Conservation (phyloP, 2,888 invertebrate genomes). For the Drosophila maculinotata region DNA sequence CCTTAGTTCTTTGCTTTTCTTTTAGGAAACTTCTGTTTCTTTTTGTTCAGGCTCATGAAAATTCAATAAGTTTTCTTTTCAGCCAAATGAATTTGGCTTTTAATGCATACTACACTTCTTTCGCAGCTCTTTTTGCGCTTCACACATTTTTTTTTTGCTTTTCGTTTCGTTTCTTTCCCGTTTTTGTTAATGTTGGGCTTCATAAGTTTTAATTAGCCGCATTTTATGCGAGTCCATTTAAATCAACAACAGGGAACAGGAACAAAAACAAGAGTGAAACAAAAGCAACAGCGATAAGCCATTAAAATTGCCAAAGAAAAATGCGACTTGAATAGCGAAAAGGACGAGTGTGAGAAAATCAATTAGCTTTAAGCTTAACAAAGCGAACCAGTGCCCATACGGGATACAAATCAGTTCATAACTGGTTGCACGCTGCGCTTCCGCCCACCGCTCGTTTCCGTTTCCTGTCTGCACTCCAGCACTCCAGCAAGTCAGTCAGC, state of each 20-base stretch:
- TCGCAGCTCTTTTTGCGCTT: constrained; percentile 21
- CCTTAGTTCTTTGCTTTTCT: constrained; percentile 5
- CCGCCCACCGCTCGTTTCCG: constrained; percentile 64
- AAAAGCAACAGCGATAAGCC: constrained; percentile 19
- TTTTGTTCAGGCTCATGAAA: constrained; percentile 60
- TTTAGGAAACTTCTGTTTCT: constrained; percentile 22
- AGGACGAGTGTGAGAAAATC: constrained; percentile 60
- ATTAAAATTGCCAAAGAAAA: constrained; percentile 25
- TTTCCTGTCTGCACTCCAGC: constrained; percentile 37
- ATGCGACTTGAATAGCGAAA: constrained; percentile 14
- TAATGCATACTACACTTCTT: constrained; percentile 33
- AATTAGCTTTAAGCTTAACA: constrained; percentile 56
- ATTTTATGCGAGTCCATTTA: constrained; percentile 74
- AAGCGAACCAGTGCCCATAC: constrained; percentile 16
- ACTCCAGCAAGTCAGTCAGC: constrained; percentile 9
- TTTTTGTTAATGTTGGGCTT: constrained; percentile 32
- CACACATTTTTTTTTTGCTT: constrained; percentile 24
- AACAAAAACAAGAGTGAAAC: constrained; percentile 6
- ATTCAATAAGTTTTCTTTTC: constrained; percentile 65
- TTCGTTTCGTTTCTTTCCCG: constrained; percentile 7
- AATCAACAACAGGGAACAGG: constrained; percentile 41
- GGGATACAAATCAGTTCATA: constrained; percentile 43
- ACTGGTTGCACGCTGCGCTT: constrained; percentile 54
- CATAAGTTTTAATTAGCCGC: constrained; percentile 77
- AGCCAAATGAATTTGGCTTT: constrained; percentile 54